phyloP scores from a whole-genome alignment of 2,113 vertebrate genomes.

The Gallinago jamesoni region DNA sequence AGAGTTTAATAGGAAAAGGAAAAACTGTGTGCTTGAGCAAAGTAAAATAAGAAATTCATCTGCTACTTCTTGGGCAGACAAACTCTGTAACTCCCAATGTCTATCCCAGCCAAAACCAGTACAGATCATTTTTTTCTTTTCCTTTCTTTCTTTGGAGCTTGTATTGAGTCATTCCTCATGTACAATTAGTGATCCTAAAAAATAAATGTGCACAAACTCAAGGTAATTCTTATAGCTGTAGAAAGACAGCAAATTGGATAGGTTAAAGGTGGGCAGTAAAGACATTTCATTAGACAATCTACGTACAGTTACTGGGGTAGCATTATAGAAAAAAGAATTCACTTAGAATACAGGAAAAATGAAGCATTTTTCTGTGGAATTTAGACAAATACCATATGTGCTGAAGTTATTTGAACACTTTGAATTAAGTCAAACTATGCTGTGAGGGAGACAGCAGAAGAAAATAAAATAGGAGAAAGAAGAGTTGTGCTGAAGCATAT shows the following conservation, averaged over 20 bases:
- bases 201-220: background rate
- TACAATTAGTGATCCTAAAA: background rate
- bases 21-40: background rate
- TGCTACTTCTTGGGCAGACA: background rate
- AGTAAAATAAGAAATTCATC: background rate
- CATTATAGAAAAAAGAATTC: background rate
- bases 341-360: background rate
- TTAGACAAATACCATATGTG: background rate
- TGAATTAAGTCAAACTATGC: background rate
- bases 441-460: background rate
- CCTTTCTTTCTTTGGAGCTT: background rate
- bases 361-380: background rate
- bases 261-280: background rate
- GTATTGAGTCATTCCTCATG: background rate
- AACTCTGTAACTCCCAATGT: accelerated
- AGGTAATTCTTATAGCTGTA: background rate
- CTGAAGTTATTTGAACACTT: background rate
- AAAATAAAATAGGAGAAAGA: background rate
- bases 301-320: background rate
- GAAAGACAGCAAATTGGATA: background rate
- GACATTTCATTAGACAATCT: background rate
- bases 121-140: background rate
- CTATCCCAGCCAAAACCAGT: background rate
- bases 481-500: background rate
- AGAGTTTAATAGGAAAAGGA: background rate